Base-by-base conservation (phyloP, 2,888 invertebrate species). In the Dynastes hyllus region DNA sequence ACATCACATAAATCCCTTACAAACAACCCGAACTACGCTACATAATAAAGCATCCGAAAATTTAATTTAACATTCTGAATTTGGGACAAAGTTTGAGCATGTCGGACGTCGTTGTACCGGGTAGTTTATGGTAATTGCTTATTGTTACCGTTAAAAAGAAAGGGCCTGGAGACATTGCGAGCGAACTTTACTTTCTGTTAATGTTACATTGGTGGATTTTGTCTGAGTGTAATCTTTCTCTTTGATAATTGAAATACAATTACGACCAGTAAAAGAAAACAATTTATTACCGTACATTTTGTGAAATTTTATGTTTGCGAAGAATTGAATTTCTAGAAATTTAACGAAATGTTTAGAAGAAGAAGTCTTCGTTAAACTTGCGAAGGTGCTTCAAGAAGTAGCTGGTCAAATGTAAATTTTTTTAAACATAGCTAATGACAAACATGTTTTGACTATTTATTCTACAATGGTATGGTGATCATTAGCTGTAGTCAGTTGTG, bases 51-150 rank as follows among this genome's bases (percentile, higher is more conserved):
- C 67, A 50, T 45, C 27, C 45, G 45, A 67, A 67, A 67, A 67
- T 67, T 67, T 67, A 67, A 67, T 67, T 67, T 67, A 67, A 16
- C 16, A 67, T 67, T 67, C 50, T 67, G 67, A 67, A 50, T 67
- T 50, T 45, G 50, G 45, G 67, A 45, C 63, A 63, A 63, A 63
- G 63, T 63, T 63, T 63, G 63, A 27, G 61, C 27, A 22, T 29
- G 61, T 22, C 11, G 61, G 22, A 61, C 27, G 61, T 11, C 45
- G 45, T 63, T 32, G 63, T 63, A 63, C 63, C 63, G 63, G 32
- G 29, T 63, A 32, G 63, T 63, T 63, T 63, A 63, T 63, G 63
- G 11, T 63, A 63, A 63, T 63, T 29, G 63, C 63, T 63, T 63
- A 27, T n/a, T 32, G 63, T 63, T 63, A 63, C 29, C 63, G 63